Conservation (phyloP, 2,888 invertebrate genomes). For the Trichogramma dendrolimi region DNA sequence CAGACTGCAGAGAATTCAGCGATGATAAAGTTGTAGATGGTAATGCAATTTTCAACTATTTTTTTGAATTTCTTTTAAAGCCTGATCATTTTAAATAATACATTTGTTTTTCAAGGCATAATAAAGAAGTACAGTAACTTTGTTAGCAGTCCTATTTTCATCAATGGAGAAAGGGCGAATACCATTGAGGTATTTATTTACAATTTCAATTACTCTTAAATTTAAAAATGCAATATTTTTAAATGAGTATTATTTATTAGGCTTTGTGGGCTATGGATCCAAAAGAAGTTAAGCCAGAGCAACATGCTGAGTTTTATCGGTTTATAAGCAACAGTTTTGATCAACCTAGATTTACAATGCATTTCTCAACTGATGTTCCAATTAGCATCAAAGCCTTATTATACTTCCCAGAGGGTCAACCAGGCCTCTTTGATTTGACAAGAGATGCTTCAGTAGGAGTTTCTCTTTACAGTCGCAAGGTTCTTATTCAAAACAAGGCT, state of each 20-base stretch:
- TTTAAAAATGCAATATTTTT: background rate
- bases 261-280: constrained; percentile 92
- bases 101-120: constrained; percentile 59
- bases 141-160: constrained; percentile 85
- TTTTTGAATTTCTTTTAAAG: constrained; percentile 5
- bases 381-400: constrained; percentile 84
- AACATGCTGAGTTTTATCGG: constrained; percentile 90
- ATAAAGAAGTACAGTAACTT: constrained; percentile 97
- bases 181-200: constrained; percentile 64
- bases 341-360: constrained; percentile 81
- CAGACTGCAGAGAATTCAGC: constrained; percentile 82
- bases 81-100: too few species aligned
- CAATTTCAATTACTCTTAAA: background rate
- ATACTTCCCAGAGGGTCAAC: constrained; percentile 91
- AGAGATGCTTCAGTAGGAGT: constrained; percentile 81
- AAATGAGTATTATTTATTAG: constrained; percentile 48
- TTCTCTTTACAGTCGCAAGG: constrained; percentile 85
- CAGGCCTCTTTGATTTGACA: constrained; percentile 85
- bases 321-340: constrained; percentile 84
- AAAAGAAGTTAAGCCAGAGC: constrained; percentile 76
- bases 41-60: constrained; percentile 39
- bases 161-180: constrained; percentile 87
- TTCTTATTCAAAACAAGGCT: constrained; percentile 87
- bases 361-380: constrained; percentile 91
- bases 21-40: constrained; percentile 80